Evolutionary conservation across 1,140 invertebrate genomes (phyloP).

Genomic region (Heterodera carotae): DNA sequence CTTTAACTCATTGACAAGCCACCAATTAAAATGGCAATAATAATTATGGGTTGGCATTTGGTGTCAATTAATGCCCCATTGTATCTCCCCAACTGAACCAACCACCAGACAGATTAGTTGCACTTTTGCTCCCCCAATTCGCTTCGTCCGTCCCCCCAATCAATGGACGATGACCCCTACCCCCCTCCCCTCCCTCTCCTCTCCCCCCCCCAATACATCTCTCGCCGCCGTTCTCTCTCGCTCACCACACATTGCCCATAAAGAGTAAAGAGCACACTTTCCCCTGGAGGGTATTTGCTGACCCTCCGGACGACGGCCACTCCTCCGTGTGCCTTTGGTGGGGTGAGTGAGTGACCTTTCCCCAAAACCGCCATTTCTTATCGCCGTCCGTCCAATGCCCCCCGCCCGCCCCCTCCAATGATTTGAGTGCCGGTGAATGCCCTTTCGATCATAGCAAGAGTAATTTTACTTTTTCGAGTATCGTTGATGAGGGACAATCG

Average conservation of each 20-base stretch:
- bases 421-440: not conserved
- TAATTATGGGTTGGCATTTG: too few relatives aligned
- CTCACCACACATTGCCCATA: not conserved
- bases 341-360: not conserved
- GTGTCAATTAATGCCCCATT: too few relatives aligned
- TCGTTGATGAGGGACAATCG: not conserved
- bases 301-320: not conserved
- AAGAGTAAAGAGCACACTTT: not conserved
- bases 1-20: not conserved
- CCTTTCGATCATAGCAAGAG: not conserved
- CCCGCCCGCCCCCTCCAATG: not conserved
- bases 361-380: slow-evolving; percentile 2
- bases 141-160: not conserved
- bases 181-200: not conserved
- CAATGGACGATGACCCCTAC: not conserved
- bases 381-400: not conserved
- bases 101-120: too few relatives aligned
- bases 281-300: not conserved
- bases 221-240: not conserved
- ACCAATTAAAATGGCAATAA: too few relatives aligned
- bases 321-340: not conserved
- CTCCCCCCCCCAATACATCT: not conserved
- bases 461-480: not conserved
- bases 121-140: too few relatives aligned
- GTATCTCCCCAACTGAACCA: too few relatives aligned